Base-by-base conservation (phyloP, 2,797 vertebrate genomes). In the Danio albolineatus region DNA sequence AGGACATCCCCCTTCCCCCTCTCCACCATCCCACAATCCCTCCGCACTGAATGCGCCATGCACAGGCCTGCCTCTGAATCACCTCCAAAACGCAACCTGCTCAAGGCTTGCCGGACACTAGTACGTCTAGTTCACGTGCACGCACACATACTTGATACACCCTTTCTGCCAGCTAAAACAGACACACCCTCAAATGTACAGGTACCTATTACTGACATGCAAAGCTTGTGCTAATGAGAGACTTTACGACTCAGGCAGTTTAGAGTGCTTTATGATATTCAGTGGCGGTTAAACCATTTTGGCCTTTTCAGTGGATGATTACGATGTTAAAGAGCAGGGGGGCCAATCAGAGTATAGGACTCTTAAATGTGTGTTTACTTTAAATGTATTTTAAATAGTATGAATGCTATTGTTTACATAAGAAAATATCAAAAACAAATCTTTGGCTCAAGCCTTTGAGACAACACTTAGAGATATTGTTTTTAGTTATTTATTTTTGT, bases 191-290 rank as follows among this genome's bases (percentile, higher is more conserved):
- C n/a, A 49, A 39, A 48, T 38, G 8, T 59, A 12, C 44, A 19
- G 54, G 54, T 79, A 81, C 44, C 16, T 54, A 53, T 78, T 78
- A 71, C 36, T 53, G 36, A 48, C 69, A 73, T 79, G 49, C 60
- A 73, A 73, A 73, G 39, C 38, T 53, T 61, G 56, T 61, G 57
- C 48, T 79, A 62, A 79, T 72, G 59, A 71, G 38, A 79, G 77
- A 53, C 56, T 61, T 61, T 53, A 39, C 38, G 56, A 9, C 28
- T 60, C 10, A n/a, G 36, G 49, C 36, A 19, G 36, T 54, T 54
- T 17, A 19, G 39, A 48, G 71, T 59, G 41, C 71, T 46, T 46
- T 73, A 28, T 73, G 71, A 59, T 59, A 13, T 46, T 59, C 70
- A 44, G 41, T 59, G 46, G 54, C 57, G 70, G 51, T 72, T 57